Percentiles rank a stretch among this genome's conserved stretches.
Conservation (phyloP, 2,888 invertebrate genomes). For the Gortyna flavago region DNA sequence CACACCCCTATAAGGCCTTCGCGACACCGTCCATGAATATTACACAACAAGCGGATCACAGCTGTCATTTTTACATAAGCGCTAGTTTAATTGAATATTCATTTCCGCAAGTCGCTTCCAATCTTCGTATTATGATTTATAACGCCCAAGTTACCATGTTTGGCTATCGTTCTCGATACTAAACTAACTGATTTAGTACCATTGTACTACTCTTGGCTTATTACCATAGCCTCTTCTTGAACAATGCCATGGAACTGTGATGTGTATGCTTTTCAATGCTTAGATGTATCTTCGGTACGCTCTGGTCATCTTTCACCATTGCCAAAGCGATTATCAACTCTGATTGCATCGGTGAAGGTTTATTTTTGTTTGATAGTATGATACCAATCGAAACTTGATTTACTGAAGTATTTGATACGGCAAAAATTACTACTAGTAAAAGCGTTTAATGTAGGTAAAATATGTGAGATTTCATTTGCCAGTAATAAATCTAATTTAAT, state of each 20-base stretch:
- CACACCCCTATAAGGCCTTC: conserved; percentile 11
- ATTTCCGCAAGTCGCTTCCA: conserved; percentile 73
- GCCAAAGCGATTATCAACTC: conserved; percentile 30
- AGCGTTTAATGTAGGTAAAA: conserved; percentile 34
- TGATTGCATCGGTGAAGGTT: not conserved
- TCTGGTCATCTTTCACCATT: not conserved
- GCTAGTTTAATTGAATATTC: conserved; percentile 75
- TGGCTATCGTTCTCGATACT: conserved; percentile 77
- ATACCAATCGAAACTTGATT: conserved; percentile 37
- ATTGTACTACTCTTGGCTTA: conserved; percentile 73
- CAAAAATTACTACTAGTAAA: conserved; percentile 30
- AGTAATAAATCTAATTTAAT: conserved; percentile 49
- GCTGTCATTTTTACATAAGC: conserved; percentile 65
- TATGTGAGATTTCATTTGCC: conserved; percentile 35
- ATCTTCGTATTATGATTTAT: conserved; percentile 79
- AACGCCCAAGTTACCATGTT: conserved; percentile 77
- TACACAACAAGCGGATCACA: conserved; percentile 52
- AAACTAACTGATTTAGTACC: conserved; percentile 79
- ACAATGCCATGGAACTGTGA: conserved; percentile 61
- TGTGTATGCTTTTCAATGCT: conserved; percentile 36
- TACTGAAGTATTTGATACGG: conserved; percentile 31
- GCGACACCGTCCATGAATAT: conserved; percentile 27
- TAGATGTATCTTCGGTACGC: conserved; percentile 31
- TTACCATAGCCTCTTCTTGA: conserved; percentile 74
- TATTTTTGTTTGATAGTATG: not conserved